Conservation (phyloP, 1,140 invertebrate species). For the Stenopsyche tienmushanensis region DNA sequence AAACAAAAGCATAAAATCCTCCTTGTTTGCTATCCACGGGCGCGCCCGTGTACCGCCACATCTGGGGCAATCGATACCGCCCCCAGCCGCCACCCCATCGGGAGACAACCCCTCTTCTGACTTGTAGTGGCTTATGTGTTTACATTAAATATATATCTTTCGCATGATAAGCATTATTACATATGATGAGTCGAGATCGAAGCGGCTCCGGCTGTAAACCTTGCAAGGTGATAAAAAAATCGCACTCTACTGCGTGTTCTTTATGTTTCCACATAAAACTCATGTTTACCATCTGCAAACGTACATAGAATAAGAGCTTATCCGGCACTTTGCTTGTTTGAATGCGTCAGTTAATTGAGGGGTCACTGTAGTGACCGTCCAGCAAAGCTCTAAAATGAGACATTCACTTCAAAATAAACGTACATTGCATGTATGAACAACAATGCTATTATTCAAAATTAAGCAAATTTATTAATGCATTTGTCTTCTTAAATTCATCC, state of each 20-base stretch:
- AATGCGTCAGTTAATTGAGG: no score
- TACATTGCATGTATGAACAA: no score
- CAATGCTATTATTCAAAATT: no score
- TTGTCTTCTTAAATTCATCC: no score
- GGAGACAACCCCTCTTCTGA: constrained; percentile 3
- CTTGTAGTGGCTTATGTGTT: constrained; percentile 16
- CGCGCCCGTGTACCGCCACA: background rate
- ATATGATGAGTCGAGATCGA: background rate
- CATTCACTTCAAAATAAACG: no score
- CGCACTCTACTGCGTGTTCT: background rate
- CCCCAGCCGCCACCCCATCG: background rate
- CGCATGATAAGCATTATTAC: background rate
- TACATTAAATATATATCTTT: constrained; percentile 8
- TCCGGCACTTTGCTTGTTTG: no score
- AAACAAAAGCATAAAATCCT: constrained; percentile 34
- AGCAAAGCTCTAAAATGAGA: no score
- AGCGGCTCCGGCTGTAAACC: background rate
- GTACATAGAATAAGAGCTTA: no score
- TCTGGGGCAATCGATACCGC: constrained; percentile 31
- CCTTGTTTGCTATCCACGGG: constrained; percentile 8
- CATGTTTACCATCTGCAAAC: no score
- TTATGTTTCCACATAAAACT: no score
- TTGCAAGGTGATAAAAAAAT: background rate
- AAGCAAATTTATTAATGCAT: no score
- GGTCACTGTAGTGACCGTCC: no score